Base-by-base conservation (phyloP, 2,888 invertebrate species). In the Strigamia transsilvanica region DNA sequence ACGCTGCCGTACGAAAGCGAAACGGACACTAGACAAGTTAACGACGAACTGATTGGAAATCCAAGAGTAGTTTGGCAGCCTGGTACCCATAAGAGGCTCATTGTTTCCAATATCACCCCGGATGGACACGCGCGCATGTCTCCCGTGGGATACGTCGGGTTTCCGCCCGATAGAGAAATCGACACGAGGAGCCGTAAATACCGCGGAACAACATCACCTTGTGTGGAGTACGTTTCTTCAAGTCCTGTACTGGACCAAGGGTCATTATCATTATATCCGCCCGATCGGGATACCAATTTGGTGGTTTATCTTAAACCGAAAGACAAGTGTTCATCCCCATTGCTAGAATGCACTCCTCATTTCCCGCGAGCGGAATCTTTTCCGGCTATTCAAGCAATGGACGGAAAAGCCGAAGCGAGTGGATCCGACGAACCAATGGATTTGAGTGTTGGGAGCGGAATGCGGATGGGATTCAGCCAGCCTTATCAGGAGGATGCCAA, bases 351-450 rank as follows among this genome's bases (percentile, higher is more conserved):
- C 12, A 2, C 46, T 13, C 15, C 46, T 12, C 46, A 46, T 15
- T 46, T 46, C 10, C 46, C 12, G 10, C 46, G 12, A 46, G 3
- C 46, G 2, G 5, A 46, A 46, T 46, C 46, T 6, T 46, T 46
- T 15, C 4, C 10, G 15, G 46, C 34, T 34, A 34, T 46, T 56
- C 56, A n/a, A n/a, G 7, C 56, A 15, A 56, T 56, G 9, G 61
- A 18, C 2, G 61, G 5, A 10, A 61, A 61, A 61, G 12, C 23
- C 2, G 66, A 61, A 61, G 23, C 61, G 18, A 23, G 61, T 10
- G 32, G 56, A 51, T 79, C 81, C 13, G 84, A 84, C 80, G 84
- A 84, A 27, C 84, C 84, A 0, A 84, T 84, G 84, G 84, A 84
- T 82, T 82, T 84, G 46, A 84, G 84, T 38, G 66, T 84, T 12